Conservation (phyloP, 2,113 vertebrate genomes). For the Sigmodon hispidus region DNA sequence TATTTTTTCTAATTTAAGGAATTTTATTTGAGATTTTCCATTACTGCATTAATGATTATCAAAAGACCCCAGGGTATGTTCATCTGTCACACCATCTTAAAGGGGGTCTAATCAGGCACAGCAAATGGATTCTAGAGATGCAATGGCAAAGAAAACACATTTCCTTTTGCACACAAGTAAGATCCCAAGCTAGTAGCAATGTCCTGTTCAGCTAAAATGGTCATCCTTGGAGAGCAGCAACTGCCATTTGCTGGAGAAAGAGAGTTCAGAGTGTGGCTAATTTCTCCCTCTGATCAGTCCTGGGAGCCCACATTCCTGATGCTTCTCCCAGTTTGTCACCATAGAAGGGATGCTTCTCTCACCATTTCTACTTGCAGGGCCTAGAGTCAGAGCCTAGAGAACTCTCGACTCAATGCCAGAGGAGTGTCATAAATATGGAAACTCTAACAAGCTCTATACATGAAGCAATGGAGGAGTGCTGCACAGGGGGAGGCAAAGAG, state of each 20-base stretch:
- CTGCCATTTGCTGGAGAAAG: rapidly evolving
- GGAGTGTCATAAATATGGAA: neutral
- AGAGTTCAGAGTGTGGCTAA: neutral
- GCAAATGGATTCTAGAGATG: neutral
- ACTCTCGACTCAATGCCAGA: neutral
- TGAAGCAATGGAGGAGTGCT: neutral
- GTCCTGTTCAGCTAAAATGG: rapidly evolving
- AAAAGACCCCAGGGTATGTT: neutral
- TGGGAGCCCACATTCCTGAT: neutral
- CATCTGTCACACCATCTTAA: neutral
- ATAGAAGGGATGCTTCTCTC: neutral
- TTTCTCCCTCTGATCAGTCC: neutral
- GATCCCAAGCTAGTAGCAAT: neutral
- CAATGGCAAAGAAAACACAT: neutral
- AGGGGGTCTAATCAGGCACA: neutral
- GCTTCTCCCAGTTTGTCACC: neutral
- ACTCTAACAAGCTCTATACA: neutral
- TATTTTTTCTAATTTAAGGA: neutral
- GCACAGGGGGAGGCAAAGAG: neutral
- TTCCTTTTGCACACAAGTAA: neutral
- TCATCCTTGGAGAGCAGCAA: rapidly evolving
- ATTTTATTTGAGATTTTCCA: conserved; percentile 23
- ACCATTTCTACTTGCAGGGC: neutral
- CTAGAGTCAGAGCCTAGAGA: neutral
- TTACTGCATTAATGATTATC: neutral